Base-by-base conservation (phyloP, 2,888 invertebrate genomes). In the Ophioninae sp. region DNA sequence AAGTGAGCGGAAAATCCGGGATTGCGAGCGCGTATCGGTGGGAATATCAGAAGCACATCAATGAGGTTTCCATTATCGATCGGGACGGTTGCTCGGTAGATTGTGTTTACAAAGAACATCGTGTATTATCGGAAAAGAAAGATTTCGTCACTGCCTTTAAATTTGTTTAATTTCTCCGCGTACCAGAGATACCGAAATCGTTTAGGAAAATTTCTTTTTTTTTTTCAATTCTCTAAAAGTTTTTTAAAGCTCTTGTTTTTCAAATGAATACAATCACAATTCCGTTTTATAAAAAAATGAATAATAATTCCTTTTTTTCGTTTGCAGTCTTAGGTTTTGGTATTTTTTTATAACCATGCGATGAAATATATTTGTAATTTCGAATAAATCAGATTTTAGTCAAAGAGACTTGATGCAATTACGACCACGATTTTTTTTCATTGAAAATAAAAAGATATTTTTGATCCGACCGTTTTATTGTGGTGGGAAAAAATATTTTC, bases 61-160 rank as follows among this genome's bases (percentile, higher is more conserved):
- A 56, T 63, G 64, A 71, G 56, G 17, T 73, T 73, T 73, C 61
- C 73, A 68, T 63, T 63, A 68, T 37, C 73, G 68, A 51, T 65
- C 22, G 37, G 22, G 17, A 22, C 30, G 51, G 22, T 20, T 73
- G 17, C 41, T 39, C 71, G 65, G 63, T 20, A 20, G 6, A 2
- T 17, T 41, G 59, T 61, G 51, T 51, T 13, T 17, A 13, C 17
- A 51, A 17, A 5, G 13, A 17, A 39, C 56, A 20, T 23, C 51
- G 37, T 20, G 10, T 77, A 65, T 77, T 78, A 69, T 78, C 74
- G 64, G 59, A 69, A 20, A 51, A 23, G 59, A 51, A 58, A 8
- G 39, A 1, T 22, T 8, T 39, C 22, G 7, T 72, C 13, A 39
- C 8, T 37, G 64, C 9, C 13, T 39, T 41, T 8, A 39, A 23